Evolutionary conservation across 92 coral and sea anemone genomes (phyloP).

Genomic region (Phymanthus crucifer): DNA sequence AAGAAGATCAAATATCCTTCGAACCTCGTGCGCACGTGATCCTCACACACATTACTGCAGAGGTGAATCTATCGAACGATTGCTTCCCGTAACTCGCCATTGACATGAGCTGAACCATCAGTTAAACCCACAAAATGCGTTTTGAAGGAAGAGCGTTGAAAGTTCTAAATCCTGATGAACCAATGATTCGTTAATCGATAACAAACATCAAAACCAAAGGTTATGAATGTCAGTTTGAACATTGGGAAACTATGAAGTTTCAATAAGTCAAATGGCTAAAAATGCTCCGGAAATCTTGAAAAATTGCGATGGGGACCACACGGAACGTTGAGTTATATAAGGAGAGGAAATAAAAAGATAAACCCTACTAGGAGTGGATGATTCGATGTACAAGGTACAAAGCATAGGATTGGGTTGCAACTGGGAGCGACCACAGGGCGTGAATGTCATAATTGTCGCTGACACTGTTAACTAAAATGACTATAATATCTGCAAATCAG

Average conservation of each 20-base stretch:
- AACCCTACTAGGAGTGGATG: not conserved
- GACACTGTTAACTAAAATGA: not conserved
- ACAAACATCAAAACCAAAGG: not conserved
- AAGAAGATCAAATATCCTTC: not conserved
- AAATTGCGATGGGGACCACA: not conserved
- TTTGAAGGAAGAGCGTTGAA: not conserved
- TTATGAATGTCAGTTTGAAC: not conserved
- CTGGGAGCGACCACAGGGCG: not conserved
- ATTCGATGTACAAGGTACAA: not conserved
- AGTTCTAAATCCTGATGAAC: not conserved
- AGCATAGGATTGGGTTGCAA: not conserved
- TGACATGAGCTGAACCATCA: not conserved
- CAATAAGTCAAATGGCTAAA: not conserved
- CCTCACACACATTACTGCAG: too few relatives aligned
- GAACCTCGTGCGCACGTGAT: not conserved
- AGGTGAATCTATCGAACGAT: not conserved
- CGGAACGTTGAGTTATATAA: not conserved
- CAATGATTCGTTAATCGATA: too few relatives aligned
- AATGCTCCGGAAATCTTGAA: not conserved
- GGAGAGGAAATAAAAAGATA: too few relatives aligned
- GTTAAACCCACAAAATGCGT: not conserved
- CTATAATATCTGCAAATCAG: not conserved
- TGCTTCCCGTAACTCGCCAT: not conserved
- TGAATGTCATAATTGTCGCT: not conserved
- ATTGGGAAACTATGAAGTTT: not conserved